Conservation (phyloP, 2,888 invertebrate genomes). For the Agriopis leucophaearia region DNA sequence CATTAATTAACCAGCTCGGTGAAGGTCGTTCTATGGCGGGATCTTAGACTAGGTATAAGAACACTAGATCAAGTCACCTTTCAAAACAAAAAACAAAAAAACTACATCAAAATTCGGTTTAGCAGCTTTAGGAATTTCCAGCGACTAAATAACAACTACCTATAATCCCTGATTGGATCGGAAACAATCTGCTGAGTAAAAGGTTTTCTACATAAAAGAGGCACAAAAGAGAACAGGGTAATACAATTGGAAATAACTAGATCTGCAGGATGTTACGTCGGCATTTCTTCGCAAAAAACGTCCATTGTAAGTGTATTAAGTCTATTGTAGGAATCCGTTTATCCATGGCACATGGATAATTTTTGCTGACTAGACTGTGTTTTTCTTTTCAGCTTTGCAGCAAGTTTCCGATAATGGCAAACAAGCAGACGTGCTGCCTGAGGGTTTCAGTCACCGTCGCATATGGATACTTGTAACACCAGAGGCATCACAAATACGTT, state of each 20-base stretch:
- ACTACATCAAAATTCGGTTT: too few relatives aligned
- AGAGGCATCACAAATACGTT: too few relatives aligned
- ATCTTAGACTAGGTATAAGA: too few relatives aligned
- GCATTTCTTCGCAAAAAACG: constrained; percentile 13
- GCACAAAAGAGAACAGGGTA: constrained; percentile 12
- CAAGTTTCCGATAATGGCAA: not conserved
- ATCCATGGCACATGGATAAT: not conserved
- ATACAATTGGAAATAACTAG: constrained; percentile 26
- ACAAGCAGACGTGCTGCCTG: too few relatives aligned
- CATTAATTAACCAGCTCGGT: too few relatives aligned
- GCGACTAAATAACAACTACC: not conserved
- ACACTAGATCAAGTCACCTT: too few relatives aligned
- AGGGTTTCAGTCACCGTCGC: too few relatives aligned
- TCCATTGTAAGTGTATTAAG: constrained; percentile 21
- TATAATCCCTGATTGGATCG: not conserved
- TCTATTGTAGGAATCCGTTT: constrained; percentile 13
- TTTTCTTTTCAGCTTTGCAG: not conserved
- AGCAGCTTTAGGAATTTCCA: too few relatives aligned
- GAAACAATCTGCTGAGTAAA: constrained; percentile 8
- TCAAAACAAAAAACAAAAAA: too few relatives aligned
- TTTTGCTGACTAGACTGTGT: not conserved
- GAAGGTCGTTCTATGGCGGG: too few relatives aligned
- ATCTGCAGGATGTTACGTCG: constrained; percentile 16
- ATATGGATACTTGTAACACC: too few relatives aligned
- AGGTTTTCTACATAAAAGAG: constrained; percentile 8